Percentiles rank a stretch among this genome's conserved stretches.
Evolutionary conservation across 2,888 invertebrate species (phyloP).

Genomic region (Chymomyza caudatula): DNA sequence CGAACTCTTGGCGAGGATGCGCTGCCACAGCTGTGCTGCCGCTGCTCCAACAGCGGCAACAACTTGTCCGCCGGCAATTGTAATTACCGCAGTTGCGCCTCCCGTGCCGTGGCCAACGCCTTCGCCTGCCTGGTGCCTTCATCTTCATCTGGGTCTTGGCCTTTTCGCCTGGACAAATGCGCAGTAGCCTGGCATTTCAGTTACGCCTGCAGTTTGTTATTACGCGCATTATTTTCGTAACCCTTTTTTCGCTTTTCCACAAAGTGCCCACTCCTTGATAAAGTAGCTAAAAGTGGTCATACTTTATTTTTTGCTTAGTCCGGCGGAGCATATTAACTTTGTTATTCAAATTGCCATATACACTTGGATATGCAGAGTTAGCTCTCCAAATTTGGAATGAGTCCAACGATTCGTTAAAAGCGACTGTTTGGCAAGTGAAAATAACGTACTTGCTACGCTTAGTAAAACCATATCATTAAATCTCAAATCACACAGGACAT

Average conservation of each 20-base stretch:
- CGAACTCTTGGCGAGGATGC: conserved; percentile 48
- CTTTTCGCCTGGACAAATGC: conserved; percentile 55
- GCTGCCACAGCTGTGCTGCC: conserved; percentile 43
- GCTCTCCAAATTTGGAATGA: too few relatives aligned
- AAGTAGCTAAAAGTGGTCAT: conserved; percentile 37
- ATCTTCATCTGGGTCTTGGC: conserved; percentile 8
- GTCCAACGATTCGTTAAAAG: too few relatives aligned
- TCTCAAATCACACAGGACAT: too few relatives aligned
- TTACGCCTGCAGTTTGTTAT: conserved; percentile 71
- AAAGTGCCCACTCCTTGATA: background rate
- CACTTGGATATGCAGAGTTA: too few relatives aligned
- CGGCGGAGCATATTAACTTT: background rate
- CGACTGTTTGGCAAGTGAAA: too few relatives aligned
- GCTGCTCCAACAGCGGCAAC: conserved; percentile 27
- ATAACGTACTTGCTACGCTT: too few relatives aligned
- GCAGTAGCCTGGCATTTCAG: conserved; percentile 71
- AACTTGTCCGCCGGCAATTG: conserved; percentile 73
- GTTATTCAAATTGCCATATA: background rate
- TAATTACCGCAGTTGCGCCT: conserved; percentile 74
- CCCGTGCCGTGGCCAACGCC: conserved; percentile 68
- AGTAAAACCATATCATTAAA: too few relatives aligned
- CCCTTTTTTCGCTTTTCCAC: conserved; percentile 35
- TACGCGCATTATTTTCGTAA: conserved; percentile 64
- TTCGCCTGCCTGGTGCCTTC: conserved; percentile 35
- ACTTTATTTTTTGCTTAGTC: conserved; percentile 4